A percentile compares a stretch with the other conserved stretches of the same genome.
These are phyloP conservation scores for Araneus ventricosus DNA, from an alignment of 1,140 invertebrate species.

Conservation along the genomic window DNA sequence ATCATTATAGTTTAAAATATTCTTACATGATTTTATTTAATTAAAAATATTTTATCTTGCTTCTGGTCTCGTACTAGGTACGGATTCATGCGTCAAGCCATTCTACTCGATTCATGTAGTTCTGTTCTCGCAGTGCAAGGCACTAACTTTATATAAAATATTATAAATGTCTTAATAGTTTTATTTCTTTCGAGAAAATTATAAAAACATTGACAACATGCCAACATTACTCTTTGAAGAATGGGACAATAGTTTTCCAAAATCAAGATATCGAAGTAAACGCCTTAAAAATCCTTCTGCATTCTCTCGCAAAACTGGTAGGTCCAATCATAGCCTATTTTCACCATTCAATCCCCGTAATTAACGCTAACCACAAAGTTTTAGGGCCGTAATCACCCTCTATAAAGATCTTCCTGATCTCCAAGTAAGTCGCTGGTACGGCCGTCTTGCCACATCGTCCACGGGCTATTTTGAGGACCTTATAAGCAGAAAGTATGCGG, in stretches of 20 bases:
- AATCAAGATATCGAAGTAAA: background rate
- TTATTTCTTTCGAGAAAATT: too few relatives aligned
- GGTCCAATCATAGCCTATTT: background rate
- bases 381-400: slow-evolving; percentile 5
- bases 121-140: too few relatives aligned
- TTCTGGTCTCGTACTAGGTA: too few relatives aligned
- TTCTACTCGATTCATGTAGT: too few relatives aligned
- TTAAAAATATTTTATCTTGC: too few relatives aligned
- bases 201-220: too few relatives aligned
- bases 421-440: slow-evolving; percentile 4
- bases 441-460: background rate
- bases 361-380: slow-evolving; percentile 13
- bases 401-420: background rate
- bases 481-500: slow-evolving; percentile 26
- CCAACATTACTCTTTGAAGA: too few relatives aligned
- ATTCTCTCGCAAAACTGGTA: background rate
- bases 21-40: too few relatives aligned
- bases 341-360: background rate
- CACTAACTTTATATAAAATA: too few relatives aligned
- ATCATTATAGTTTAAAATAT: too few relatives aligned
- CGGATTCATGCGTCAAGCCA: too few relatives aligned
- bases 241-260: background rate
- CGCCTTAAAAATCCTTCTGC: background rate
- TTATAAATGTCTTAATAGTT: too few relatives aligned
- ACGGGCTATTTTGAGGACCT: background rate